Evolutionary conservation across 2,113 vertebrate species (phyloP).

Genomic region (Oryzias curvinotus): DNA sequence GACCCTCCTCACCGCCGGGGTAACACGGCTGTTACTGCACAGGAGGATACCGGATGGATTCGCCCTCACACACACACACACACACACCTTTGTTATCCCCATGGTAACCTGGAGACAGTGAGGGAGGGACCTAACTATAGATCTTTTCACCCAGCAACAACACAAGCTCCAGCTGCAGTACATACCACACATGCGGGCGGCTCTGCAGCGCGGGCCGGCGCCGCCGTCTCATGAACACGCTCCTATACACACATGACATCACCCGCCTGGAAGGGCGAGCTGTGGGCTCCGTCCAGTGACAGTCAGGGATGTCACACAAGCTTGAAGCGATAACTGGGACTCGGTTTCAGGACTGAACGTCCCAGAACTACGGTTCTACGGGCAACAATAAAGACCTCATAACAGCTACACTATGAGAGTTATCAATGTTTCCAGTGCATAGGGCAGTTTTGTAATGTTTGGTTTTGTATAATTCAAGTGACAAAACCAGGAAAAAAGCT

Average conservation of each 20-base stretch:
- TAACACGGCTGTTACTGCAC: no score
- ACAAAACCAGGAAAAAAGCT: no score
- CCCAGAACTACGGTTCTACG: background rate
- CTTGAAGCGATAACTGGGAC: background rate
- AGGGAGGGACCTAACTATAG: constrained; percentile 61
- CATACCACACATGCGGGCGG: constrained; percentile 37
- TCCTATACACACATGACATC: constrained; percentile 14
- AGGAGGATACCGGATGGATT: background rate
- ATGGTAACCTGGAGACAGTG: constrained; percentile 58
- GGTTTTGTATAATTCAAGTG: no score
- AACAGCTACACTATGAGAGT: no score
- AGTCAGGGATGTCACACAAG: background rate
- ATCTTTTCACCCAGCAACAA: constrained; percentile 65
- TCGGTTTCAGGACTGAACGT: background rate
- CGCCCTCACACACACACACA: constrained; percentile 18
- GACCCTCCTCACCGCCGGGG: no score
- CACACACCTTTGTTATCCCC: constrained; percentile 52
- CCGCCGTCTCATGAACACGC: no score
- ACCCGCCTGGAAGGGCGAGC: constrained; percentile 8
- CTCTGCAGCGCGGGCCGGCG: background rate
- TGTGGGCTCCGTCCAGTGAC: constrained; percentile 2
- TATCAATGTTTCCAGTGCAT: no score
- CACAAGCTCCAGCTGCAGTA: constrained; percentile 37
- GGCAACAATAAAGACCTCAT: no score
- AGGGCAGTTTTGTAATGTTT: no score